Evolutionary conservation across 2,797 vertebrate species (phyloP).

Genomic region (Enteromius anoplus): DNA sequence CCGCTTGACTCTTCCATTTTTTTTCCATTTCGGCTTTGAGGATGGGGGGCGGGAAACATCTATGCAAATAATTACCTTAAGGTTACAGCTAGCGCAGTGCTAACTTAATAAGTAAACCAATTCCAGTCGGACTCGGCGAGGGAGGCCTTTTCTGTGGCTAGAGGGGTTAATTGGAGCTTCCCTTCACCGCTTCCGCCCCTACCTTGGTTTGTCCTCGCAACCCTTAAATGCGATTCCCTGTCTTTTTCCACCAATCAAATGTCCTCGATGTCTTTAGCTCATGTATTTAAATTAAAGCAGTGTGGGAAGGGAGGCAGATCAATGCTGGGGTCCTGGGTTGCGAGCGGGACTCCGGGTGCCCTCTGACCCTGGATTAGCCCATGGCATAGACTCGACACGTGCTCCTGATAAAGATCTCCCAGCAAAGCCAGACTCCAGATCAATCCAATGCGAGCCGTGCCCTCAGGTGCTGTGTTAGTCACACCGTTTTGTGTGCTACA

Average conservation of each 20-base stretch:
- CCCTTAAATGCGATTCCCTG: conserved; percentile 64
- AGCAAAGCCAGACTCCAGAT: conserved; percentile 66
- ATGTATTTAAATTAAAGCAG: conserved; percentile 79
- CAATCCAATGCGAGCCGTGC: conserved; percentile 69
- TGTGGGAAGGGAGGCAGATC: conserved; percentile 74
- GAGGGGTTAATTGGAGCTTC: conserved; percentile 69
- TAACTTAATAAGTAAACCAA: conserved; percentile 57
- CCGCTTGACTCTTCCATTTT: conserved; percentile 26
- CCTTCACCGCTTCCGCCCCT: conserved; percentile 57
- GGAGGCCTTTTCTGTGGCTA: conserved; percentile 61
- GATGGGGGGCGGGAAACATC: conserved; percentile 16
- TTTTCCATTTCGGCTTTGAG: conserved; percentile 34
- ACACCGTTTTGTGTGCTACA: conserved; percentile 67
- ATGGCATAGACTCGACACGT: conserved; percentile 77
- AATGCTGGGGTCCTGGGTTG: conserved; percentile 59
- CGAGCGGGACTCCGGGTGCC: conserved; percentile 39
- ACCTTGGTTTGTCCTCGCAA: conserved; percentile 67
- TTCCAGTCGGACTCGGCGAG: conserved; percentile 59
- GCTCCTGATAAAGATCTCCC: conserved; percentile 86
- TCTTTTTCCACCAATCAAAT: conserved; percentile 59
- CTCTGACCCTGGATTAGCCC: conserved; percentile 74
- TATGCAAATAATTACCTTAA: conserved; percentile 46
- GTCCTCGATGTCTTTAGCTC: conserved; percentile 68
- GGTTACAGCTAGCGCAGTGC: conserved; percentile 43
- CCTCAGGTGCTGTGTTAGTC: conserved; percentile 78